Evolutionary conservation across 2,113 vertebrate species (phyloP).

Genomic region (Alosa alosa): DNA sequence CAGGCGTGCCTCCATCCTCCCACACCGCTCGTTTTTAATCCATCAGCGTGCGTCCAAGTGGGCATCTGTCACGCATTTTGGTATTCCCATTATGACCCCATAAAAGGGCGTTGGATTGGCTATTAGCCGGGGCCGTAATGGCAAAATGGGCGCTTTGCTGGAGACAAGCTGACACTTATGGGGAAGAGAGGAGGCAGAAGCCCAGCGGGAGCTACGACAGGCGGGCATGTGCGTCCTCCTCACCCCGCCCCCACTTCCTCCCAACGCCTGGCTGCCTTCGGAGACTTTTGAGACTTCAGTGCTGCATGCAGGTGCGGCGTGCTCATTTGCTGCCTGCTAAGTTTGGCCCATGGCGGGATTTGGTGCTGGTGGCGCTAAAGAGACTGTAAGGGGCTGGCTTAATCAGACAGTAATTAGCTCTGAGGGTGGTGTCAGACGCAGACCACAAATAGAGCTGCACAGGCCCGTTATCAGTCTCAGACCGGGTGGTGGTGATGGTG

Average conservation of each 20-base stretch:
- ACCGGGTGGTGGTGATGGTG: neutral
- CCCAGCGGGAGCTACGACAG: too few species aligned
- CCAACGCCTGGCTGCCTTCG: too few species aligned
- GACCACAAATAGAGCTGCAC: neutral
- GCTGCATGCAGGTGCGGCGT: neutral
- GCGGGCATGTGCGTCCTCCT: too few species aligned
- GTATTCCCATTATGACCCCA: conserved; percentile 32
- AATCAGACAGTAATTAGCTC: neutral
- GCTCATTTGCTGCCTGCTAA: neutral
- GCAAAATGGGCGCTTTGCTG: conserved; percentile 37
- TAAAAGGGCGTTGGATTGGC: conserved; percentile 36
- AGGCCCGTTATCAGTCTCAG: neutral
- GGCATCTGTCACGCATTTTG: conserved; percentile 35
- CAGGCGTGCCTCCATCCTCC: conserved; percentile 2
- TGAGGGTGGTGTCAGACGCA: neutral
- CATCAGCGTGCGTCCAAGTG: conserved; percentile 26
- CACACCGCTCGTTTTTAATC: conserved; percentile 22
- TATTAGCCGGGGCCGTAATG: conserved; percentile 37
- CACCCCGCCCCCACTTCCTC: too few species aligned
- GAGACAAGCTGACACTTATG: conserved; percentile 35
- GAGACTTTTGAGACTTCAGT: neutral
- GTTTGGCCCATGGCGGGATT: neutral
- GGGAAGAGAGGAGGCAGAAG: neutral
- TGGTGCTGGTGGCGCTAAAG: neutral
- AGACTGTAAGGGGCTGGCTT: neutral